A percentile compares a stretch with the other conserved stretches of the same genome.
Conservation (phyloP, 2,797 vertebrate genomes). For the Microctenopoma stevenorrisi region DNA sequence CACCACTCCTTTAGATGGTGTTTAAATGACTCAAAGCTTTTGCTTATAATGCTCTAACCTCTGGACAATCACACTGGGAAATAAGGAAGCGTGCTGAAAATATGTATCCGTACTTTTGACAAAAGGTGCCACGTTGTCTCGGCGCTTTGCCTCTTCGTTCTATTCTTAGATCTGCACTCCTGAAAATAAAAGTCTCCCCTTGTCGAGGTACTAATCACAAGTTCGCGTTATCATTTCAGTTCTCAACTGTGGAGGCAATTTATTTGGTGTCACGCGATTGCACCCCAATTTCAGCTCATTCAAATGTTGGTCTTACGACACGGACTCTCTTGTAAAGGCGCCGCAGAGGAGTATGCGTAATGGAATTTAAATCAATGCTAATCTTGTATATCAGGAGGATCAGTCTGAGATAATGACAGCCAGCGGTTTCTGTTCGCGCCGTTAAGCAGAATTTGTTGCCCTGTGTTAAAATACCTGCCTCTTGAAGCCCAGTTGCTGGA, state of each 20-base stretch:
- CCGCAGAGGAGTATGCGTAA: conserved; percentile 46
- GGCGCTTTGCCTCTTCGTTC: conserved; percentile 16
- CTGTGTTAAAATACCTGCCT: conserved; percentile 74
- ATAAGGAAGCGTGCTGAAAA: conserved; percentile 20
- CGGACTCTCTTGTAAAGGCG: conserved; percentile 47
- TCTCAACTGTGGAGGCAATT: conserved; percentile 71
- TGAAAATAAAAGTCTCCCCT: conserved; percentile 50
- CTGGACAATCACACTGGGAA: conserved; percentile 40
- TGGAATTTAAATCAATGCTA: conserved; percentile 73
- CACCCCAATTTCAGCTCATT: conserved; percentile 77
- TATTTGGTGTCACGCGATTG: conserved; percentile 73
- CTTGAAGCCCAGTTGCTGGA: conserved; percentile 64
- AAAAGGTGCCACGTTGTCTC: conserved; percentile 10
- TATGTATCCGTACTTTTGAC: conserved; percentile 7
- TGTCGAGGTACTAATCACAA: conserved; percentile 53
- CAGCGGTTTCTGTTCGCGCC: conserved; percentile 58
- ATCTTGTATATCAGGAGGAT: conserved; percentile 73
- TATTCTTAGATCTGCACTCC: conserved; percentile 27
- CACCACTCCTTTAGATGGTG: conserved; percentile 57
- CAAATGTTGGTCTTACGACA: conserved; percentile 68
- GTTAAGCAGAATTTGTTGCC: conserved; percentile 63
- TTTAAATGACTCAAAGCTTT: conserved; percentile 53
- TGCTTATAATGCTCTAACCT: conserved; percentile 54
- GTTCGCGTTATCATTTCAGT: conserved; percentile 69
- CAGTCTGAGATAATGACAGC: conserved; percentile 68